Conservation (phyloP, 2,113 vertebrate species). For the Grammomys surdaster region DNA sequence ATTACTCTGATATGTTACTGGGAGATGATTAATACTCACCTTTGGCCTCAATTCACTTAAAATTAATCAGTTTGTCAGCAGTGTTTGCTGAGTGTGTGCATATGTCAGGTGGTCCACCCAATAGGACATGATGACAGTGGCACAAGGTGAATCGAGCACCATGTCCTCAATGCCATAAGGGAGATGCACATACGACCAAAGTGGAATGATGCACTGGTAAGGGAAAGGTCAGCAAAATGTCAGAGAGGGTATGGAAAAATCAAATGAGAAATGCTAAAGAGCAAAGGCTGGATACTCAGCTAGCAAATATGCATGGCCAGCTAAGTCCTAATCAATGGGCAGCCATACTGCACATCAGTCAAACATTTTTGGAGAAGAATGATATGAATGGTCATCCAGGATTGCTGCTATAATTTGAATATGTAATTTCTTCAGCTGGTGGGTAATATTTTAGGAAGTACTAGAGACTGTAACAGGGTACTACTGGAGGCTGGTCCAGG, state of each 20-base stretch:
- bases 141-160: background rate
- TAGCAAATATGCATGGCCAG: no score
- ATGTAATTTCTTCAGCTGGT: background rate
- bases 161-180: background rate
- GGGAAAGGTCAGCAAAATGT: background rate
- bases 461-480: background rate
- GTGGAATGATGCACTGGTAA: fast-evolving
- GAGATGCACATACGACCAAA: background rate
- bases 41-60: conserved; percentile 38
- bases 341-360: background rate
- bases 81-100: background rate
- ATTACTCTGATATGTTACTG: conserved; percentile 22
- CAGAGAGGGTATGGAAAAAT: background rate
- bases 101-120: background rate
- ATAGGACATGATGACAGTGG: no score
- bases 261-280: background rate
- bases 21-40: background rate
- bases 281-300: background rate
- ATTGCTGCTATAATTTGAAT: background rate
- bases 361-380: background rate
- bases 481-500: background rate
- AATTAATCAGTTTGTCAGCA: conserved; percentile 1
- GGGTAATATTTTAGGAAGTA: background rate
- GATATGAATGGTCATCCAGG: background rate
- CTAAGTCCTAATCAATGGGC: background rate